Conservation (phyloP, 2,888 invertebrate genomes). For the Hypselothyrea guttata region DNA sequence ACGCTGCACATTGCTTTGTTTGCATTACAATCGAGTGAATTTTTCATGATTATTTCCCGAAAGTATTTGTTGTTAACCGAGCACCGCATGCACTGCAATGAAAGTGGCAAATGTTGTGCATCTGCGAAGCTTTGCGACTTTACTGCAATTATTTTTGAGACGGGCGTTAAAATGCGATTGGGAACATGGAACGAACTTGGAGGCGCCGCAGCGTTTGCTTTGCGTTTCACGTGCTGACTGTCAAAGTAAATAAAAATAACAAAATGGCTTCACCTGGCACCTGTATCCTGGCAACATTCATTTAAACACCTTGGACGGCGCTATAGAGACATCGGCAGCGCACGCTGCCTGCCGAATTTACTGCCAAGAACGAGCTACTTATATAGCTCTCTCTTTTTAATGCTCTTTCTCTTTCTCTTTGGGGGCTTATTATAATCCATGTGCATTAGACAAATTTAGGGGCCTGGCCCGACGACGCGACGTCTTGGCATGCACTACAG, state of each 20-base stretch:
- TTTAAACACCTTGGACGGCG: slow-evolving; percentile 68
- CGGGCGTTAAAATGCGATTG: neutral
- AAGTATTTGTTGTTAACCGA: slow-evolving; percentile 32
- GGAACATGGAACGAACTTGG: slow-evolving; percentile 26
- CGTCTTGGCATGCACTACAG: slow-evolving; percentile 30
- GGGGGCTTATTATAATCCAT: slow-evolving; percentile 58
- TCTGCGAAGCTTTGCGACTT: slow-evolving; percentile 17
- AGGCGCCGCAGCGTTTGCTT: slow-evolving; percentile 55
- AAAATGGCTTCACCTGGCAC: slow-evolving; percentile 77
- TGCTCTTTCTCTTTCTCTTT: neutral
- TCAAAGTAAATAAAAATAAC: slow-evolving; percentile 81
- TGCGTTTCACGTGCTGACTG: slow-evolving; percentile 74
- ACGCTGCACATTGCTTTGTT: slow-evolving; percentile 14
- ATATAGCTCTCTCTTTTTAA: neutral
- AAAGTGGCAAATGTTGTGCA: no score
- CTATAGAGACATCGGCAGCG: slow-evolving; percentile 30
- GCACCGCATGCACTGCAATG: slow-evolving; percentile 26
- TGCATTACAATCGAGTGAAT: slow-evolving; percentile 3
- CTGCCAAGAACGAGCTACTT: neutral
- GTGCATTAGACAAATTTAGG: slow-evolving; percentile 44
- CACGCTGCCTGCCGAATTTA: slow-evolving; percentile 9
- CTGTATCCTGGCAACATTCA: slow-evolving; percentile 82
- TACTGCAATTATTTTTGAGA: neutral
- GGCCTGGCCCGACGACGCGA: slow-evolving; percentile 12
- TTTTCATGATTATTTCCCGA: neutral